Evolutionary conservation across 2,113 vertebrate species (phyloP).

Genomic region (Nyctibius bracteatus): DNA sequence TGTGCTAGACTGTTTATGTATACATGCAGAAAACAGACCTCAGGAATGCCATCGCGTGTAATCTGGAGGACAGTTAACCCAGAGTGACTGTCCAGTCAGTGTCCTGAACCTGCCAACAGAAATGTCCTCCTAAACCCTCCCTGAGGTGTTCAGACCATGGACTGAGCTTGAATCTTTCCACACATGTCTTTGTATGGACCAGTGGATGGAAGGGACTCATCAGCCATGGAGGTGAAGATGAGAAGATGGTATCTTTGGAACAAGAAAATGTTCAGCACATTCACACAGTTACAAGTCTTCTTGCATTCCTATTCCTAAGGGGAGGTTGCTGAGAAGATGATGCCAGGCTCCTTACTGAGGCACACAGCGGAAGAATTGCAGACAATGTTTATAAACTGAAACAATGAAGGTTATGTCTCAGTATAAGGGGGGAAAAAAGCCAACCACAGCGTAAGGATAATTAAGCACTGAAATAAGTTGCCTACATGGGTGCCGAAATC

Average conservation of each 20-base stretch:
- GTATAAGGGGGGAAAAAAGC: neutral
- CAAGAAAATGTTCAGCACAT: neutral
- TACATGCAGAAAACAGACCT: neutral
- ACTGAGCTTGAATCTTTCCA: neutral
- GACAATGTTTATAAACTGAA: neutral
- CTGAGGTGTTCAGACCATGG: neutral
- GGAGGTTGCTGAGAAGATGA: neutral
- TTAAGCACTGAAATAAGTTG: neutral
- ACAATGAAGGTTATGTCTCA: neutral
- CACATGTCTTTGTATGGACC: neutral
- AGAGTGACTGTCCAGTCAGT: neutral
- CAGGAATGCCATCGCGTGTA: neutral
- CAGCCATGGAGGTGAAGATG: neutral
- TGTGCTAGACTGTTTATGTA: neutral
- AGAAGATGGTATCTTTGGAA: neutral
- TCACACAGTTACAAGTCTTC: neutral
- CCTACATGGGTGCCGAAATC: neutral
- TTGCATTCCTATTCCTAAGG: neutral
- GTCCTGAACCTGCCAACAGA: neutral
- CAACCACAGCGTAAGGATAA: neutral
- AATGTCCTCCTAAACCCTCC: neutral
- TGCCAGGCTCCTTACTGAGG: neutral
- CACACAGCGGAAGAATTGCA: neutral
- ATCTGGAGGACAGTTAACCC: neutral
- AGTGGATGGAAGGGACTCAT: neutral